Evolutionary conservation across 2,797 vertebrate species (phyloP).

Genomic region (Rachycentron canadum): DNA sequence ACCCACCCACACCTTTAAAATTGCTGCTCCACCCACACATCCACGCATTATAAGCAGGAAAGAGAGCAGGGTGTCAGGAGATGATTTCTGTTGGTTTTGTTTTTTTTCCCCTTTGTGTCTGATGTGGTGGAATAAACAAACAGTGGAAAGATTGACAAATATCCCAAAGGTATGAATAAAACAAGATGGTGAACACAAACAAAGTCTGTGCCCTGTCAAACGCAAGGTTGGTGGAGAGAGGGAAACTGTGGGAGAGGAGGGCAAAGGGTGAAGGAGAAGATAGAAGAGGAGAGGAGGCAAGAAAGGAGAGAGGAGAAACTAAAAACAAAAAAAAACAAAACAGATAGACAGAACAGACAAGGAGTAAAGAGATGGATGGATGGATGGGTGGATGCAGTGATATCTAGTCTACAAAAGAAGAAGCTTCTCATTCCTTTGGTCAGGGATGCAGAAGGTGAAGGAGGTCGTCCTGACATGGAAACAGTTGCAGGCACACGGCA

Average conservation of each 20-base stretch:
- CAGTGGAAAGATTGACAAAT: background rate
- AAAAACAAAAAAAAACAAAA: background rate
- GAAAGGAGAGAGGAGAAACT: background rate
- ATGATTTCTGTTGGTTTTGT: background rate
- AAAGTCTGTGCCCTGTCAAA: slow-evolving; percentile 16
- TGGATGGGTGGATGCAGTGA: background rate
- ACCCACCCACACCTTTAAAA: slow-evolving; percentile 1
- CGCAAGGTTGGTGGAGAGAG: background rate
- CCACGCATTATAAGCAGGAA: no score
- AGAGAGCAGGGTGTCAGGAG: background rate
- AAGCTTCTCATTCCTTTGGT: no score
- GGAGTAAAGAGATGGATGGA: background rate
- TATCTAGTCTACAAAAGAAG: no score
- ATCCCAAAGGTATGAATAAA: slow-evolving; percentile 12
- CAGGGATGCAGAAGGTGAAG: no score
- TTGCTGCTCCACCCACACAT: slow-evolving; percentile 2
- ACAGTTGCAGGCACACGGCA: background rate
- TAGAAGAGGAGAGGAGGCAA: background rate
- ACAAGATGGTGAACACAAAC: background rate
- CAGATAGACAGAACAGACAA: no score
- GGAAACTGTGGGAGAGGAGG: background rate
- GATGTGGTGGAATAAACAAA: background rate
- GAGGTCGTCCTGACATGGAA: background rate
- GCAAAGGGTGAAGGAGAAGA: background rate
- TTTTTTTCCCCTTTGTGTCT: no score